Percentiles rank a stretch among this genome's conserved stretches.
Conservation (phyloP, 2,797 vertebrate species). For the Sebastes reedi region DNA sequence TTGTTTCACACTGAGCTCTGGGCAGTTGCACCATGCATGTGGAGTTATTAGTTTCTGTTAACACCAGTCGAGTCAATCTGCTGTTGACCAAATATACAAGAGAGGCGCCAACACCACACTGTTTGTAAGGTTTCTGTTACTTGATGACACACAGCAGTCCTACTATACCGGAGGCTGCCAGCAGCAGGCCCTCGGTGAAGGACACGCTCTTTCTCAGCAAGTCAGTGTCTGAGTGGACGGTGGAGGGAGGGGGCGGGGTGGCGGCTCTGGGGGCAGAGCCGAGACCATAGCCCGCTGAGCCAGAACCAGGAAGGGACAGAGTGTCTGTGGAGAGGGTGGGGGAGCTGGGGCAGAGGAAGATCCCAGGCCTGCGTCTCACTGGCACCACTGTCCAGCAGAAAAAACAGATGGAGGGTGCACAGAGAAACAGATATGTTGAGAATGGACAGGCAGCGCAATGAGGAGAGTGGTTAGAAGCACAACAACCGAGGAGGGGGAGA, state of each 20-base stretch:
- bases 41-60: conserved; percentile 13
- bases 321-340: conserved; percentile 88
- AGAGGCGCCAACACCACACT: conserved; percentile 4
- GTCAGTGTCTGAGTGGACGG: conserved; percentile 88
- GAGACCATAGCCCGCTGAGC: conserved; percentile 82
- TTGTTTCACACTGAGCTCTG: conserved; percentile 2
- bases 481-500: neutral
- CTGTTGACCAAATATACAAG: neutral
- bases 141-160: conserved; percentile 75
- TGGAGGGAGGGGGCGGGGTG: conserved; percentile 80
- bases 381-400: conserved; percentile 81
- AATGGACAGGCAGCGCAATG: conserved; percentile 81
- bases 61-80: conserved; percentile 9
- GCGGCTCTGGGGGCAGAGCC: conserved; percentile 78
- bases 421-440: conserved; percentile 65
- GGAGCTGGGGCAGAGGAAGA: conserved; percentile 93
- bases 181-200: conserved; percentile 97
- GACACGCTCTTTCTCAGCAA: conserved; percentile 98
- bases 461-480: conserved; percentile 33
- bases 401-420: conserved; percentile 73
- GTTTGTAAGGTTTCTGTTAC: conserved; percentile 29
- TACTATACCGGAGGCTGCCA: conserved; percentile 96
- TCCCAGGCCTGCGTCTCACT: conserved; percentile 83
- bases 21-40: conserved; percentile 24
- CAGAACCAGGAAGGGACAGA: conserved; percentile 87